These are phyloP conservation scores for Ursus arctos DNA, from an alignment of 2,113 vertebrate species.

Conservation along the genomic window DNA sequence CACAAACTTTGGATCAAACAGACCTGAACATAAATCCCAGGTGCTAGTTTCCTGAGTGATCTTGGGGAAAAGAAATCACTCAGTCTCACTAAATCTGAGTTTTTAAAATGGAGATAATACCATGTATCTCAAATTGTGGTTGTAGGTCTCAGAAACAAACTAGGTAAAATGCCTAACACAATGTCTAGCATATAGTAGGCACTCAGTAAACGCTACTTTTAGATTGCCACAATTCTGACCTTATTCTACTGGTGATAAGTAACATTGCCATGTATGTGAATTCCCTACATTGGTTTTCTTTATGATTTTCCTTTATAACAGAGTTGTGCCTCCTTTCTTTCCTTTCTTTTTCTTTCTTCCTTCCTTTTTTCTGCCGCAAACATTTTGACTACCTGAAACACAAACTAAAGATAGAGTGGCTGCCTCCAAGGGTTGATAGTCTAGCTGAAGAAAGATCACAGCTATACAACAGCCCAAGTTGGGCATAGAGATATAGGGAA, in stretches of 20 bases:
- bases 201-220: background rate
- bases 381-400: background rate
- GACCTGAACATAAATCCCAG: background rate
- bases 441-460: background rate
- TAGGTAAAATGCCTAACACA: background rate
- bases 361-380: background rate
- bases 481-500: background rate
- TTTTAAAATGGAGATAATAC: background rate
- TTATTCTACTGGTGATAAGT: background rate
- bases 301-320: background rate
- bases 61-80: background rate
- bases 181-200: background rate
- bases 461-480: background rate
- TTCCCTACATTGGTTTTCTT: background rate
- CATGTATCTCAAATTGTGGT: background rate
- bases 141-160: background rate
- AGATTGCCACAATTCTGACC: background rate
- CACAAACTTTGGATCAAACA: background rate
- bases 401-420: background rate
- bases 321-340: background rate
- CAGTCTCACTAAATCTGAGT: background rate
- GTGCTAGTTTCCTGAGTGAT: background rate
- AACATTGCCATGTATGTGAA: background rate
- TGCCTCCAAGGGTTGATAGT: background rate
- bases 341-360: background rate